Base-by-base conservation (phyloP, 2,888 invertebrate genomes). In the Synanthedon tipuliformis region DNA sequence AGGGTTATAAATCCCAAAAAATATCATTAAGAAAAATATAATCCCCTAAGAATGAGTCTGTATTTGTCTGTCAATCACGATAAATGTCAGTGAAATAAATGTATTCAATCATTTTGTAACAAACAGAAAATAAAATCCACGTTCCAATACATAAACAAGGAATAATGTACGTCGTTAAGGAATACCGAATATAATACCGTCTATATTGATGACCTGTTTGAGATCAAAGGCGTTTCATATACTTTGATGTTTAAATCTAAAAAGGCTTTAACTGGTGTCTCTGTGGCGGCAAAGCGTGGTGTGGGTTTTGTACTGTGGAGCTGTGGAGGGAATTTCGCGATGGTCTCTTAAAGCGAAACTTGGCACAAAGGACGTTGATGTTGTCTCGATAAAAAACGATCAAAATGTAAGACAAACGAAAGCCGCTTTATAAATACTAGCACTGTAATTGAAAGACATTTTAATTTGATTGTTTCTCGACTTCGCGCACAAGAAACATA, bases 181-280 rank as follows among this genome's bases (percentile, higher is more conserved):
- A 49, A 49, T 49, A 18, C 49, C 49, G 18, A 49, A 49, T 49
- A 49, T 16, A 49, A 49, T 16, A 49, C 23, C 18, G 18, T 49
- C 71, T 73, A 77, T 75, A 78, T 79, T 75, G 81, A 81, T 80
- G 78, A 76, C 72, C 71, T 70, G 72, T 71, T 73, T 65, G 65
- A 81, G 74, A 81, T 83, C 82, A 82, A 84, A 82, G 76, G 63
- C 64, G 61, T 72, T 69, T 64, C 69, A 75, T 72, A 71, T 67
- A 71, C 82, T 83, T 84, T 82, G 82, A 84, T 80, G 82, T 83
- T 79, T 74, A 73, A 81, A 80, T 77, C 70, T 68, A 67, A 71
- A 74, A 73, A 72, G 71, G 68, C 72, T 77, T 71, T 73, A 78
- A 76, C 71, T 73, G 72, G 68, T 79, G 75, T 73, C 78, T 78